phyloP scores from a whole-genome alignment of 2,797 vertebrate genomes.

The Rousettus madagascariensis region DNA sequence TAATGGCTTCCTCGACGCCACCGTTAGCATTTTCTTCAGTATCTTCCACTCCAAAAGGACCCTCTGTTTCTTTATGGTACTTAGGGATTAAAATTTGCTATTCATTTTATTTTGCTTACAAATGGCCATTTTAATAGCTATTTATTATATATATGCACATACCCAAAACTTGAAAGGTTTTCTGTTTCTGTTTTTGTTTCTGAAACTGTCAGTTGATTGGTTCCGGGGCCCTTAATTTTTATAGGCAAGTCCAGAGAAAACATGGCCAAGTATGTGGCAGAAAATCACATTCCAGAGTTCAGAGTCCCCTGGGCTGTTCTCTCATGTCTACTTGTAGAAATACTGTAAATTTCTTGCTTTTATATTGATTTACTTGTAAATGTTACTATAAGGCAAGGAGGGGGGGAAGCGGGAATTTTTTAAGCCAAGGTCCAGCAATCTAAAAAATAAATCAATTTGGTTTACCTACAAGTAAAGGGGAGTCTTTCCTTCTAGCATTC shows the following conservation, averaged over 20 bases:
- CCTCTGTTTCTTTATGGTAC: neutral
- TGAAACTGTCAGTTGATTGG: neutral
- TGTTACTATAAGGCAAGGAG: conserved; percentile 42
- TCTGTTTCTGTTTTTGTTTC: neutral
- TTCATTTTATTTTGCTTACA: neutral
- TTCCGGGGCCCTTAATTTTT: neutral
- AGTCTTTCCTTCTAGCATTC: neutral
- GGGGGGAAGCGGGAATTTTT: neutral
- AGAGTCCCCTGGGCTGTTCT: neutral
- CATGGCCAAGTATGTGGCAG: neutral
- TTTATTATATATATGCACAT: neutral
- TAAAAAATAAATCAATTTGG: conserved; percentile 29
- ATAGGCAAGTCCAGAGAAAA: neutral
- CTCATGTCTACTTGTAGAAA: conserved; percentile 30
- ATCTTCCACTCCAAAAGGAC: neutral
- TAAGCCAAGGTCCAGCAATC: conserved; percentile 8
- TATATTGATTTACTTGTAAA: conserved; percentile 60
- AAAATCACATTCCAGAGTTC: conserved; percentile 1
- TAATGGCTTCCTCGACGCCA: neutral
- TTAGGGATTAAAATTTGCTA: neutral
- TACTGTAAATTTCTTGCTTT: conserved; percentile 49
- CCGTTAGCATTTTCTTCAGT: neutral
- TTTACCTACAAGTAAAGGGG: conserved; percentile 39
- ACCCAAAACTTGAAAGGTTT: neutral
- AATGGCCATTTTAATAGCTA: conserved; percentile 1